Conservation (phyloP, 2,888 invertebrate species). For the Hypercompe scribonia region DNA sequence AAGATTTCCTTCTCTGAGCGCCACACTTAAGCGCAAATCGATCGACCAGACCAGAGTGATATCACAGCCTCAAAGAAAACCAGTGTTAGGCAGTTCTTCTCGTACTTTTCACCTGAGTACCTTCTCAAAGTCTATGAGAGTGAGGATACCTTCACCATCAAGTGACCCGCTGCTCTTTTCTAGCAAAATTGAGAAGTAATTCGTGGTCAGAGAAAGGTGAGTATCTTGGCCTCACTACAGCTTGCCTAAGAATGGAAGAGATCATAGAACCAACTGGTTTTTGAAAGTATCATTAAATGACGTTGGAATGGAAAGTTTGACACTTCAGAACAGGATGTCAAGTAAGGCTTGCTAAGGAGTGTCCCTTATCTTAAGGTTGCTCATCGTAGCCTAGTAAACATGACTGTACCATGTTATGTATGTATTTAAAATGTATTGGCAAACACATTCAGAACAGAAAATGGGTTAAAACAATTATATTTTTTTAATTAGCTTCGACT, state of each 20-base stretch:
- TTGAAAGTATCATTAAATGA: too few relatives aligned
- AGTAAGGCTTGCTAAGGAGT: conserved; percentile 6
- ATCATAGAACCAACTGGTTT: too few relatives aligned
- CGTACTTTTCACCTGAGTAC: too few relatives aligned
- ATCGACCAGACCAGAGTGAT: too few relatives aligned
- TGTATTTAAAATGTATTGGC: background rate
- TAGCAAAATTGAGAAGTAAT: background rate
- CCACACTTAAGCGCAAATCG: too few relatives aligned
- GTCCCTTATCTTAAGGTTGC: conserved; percentile 5
- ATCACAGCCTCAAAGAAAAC: too few relatives aligned
- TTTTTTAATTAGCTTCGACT: background rate
- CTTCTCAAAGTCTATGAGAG: too few relatives aligned
- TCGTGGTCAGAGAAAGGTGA: background rate
- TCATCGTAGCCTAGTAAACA: background rate
- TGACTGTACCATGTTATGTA: background rate
- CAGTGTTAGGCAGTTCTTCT: too few relatives aligned
- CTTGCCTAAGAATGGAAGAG: background rate
- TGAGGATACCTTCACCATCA: too few relatives aligned
- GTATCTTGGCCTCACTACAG: background rate
- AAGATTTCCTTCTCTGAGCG: too few relatives aligned
- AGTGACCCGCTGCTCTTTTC: too few relatives aligned
- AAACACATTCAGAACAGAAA: background rate
- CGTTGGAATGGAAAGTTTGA: conserved; percentile 1
- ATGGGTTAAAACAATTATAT: background rate
- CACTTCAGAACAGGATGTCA: conserved; percentile 6